Base-by-base conservation (phyloP, 2,888 invertebrate species). In the Drosophila algonquin region DNA sequence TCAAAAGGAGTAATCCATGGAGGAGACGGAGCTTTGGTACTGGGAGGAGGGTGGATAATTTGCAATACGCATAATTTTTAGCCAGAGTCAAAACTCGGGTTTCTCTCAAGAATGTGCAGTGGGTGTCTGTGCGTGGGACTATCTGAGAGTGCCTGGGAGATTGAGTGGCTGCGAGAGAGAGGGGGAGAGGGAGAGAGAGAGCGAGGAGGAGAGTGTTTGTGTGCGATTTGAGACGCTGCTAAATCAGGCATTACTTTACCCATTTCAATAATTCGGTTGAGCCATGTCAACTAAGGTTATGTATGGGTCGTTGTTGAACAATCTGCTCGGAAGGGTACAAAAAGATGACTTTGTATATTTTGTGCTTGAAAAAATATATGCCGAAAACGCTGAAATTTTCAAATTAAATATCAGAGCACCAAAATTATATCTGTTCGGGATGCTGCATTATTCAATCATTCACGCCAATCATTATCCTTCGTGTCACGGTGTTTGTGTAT, bases 211-310 rank as follows among this genome's bases (percentile, higher is more conserved):
- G 40, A 40, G 47, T 47, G 47, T 35, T 46, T 57, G 47, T 57
- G 3, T 55, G 45, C 18, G 32, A 40, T 24, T 21, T 27, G 27
- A 50, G 58, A 16, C 16, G 44, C 24, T 40, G 59, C 51, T 58
- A 48, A 48, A 48, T 48, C 47, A 48, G 48, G 58, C 58, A 50
- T 58, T 32, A 24, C 47, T 58, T 57, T 50, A 69, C 73, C 63
- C 69, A 75, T 77, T 69, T 70, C 73, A 72, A 73, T 74, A 73
- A 80, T 75, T 70, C 77, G 80, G 72, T 72, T 74, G 72, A 72
- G 55, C 74, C 74, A 77, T 48, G 58, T 48, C 58, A 35, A 24
- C 48, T 48, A 35, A 2, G 35, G 35, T 35, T 35, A 35, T 40
- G 14, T 40, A 40, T 40, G 40, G 40, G 40, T 40, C 14, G 40